phyloP scores from a whole-genome alignment of 2,113 vertebrate genomes.

The Aptenodytes patagonicus region DNA sequence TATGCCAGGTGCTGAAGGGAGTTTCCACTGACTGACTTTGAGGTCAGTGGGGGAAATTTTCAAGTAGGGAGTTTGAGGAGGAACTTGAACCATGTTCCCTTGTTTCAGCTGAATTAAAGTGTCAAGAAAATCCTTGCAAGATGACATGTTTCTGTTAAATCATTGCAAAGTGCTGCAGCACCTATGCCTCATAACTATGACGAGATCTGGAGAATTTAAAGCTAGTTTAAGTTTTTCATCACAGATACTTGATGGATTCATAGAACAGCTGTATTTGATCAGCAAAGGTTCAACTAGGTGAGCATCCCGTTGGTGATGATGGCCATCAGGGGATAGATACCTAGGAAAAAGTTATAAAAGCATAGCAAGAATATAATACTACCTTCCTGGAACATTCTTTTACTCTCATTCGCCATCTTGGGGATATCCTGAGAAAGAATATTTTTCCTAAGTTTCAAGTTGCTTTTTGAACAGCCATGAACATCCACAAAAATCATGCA shows the following conservation, averaged over 20 bases:
- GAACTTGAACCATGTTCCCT: neutral
- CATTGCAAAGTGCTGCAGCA: neutral
- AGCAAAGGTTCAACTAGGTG: neutral
- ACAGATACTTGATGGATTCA: neutral
- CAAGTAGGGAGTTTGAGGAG: neutral
- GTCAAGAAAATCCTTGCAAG: neutral
- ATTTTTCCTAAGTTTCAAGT: neutral
- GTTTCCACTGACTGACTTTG: neutral
- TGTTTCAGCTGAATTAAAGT: neutral
- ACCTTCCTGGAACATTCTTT: neutral
- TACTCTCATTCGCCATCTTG: neutral
- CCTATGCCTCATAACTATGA: neutral
- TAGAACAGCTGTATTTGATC: neutral
- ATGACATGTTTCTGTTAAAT: neutral
- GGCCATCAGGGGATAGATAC: neutral
- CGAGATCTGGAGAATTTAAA: neutral
- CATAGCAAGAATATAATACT: neutral
- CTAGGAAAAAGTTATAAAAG: neutral
- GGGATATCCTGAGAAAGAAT: neutral
- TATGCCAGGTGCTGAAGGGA: neutral
- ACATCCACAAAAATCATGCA: neutral
- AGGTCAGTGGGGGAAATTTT: neutral
- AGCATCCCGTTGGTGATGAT: neutral
- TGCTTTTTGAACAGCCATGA: neutral
- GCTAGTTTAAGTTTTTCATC: neutral